Percentiles rank a stretch among this genome's conserved stretches.
phyloP scores from a whole-genome alignment of 2,888 invertebrate species.

The Abrostola triplasia region DNA sequence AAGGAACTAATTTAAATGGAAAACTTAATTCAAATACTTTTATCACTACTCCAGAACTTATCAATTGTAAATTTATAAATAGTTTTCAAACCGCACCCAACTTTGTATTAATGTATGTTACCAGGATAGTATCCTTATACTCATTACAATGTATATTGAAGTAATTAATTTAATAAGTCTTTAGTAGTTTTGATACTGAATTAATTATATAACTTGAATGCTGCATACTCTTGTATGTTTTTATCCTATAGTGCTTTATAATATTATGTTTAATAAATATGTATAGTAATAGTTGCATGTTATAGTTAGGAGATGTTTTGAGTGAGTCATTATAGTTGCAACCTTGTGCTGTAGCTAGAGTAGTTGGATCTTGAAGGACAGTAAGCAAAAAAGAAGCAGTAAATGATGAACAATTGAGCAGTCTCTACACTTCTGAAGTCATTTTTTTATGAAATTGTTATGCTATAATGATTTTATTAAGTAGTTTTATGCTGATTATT shows the following conservation, averaged over 20 bases:
- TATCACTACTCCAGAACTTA: slow-evolving; percentile 1
- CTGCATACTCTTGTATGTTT: slow-evolving; percentile 2
- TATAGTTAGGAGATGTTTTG: neutral
- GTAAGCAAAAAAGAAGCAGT: neutral
- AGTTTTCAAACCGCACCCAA: neutral
- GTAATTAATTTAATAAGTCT: slow-evolving; percentile 11
- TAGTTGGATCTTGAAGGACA: slow-evolving; percentile 2
- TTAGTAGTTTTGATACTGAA: slow-evolving; percentile 21
- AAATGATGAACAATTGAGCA: neutral
- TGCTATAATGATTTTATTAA: neutral
- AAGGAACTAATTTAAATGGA: neutral
- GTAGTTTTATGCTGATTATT: neutral
- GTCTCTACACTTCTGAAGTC: neutral
- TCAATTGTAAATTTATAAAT: slow-evolving; percentile 3
- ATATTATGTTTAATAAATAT: neutral
- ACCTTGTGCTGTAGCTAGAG: slow-evolving; percentile 2
- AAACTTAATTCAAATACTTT: neutral
- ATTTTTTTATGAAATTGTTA: neutral
- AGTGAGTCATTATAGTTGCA: slow-evolving; percentile 2
- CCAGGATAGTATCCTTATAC: neutral
- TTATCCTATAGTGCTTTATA: neutral
- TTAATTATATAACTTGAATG: slow-evolving; percentile 15
- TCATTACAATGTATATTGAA: neutral
- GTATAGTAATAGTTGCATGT: slow-evolving; percentile 1
- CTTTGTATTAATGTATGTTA: slow-evolving; percentile 7